phyloP scores from a whole-genome alignment of 37 sponge, comb jelly and placozoan species.

The Cladorhizidae sp. region DNA sequence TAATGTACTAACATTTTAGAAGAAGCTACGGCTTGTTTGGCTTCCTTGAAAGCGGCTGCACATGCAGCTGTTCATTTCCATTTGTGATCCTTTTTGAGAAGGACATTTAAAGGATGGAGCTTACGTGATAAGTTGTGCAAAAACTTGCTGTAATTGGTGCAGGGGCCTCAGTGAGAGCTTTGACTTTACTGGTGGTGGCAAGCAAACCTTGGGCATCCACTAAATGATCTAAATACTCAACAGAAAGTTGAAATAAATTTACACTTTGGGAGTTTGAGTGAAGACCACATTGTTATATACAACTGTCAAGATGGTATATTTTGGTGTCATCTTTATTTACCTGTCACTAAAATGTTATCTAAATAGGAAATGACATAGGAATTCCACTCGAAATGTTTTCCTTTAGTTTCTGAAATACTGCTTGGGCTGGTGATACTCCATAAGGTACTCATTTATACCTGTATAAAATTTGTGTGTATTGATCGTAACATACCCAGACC shows the following conservation, averaged over 20 bases:
- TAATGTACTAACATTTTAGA: conserved; percentile 14
- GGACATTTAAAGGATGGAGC: conserved; percentile 18
- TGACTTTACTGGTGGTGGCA: conserved; percentile 5
- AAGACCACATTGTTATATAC: neutral
- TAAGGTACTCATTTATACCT: neutral
- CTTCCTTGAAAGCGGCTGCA: conserved; percentile 7
- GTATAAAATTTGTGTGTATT: conserved; percentile 9
- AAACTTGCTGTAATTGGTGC: conserved; percentile 20
- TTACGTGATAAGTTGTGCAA: neutral
- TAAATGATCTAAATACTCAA: neutral
- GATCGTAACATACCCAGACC: neutral
- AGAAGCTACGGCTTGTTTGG: conserved; percentile 27
- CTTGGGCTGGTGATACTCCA: conserved; percentile 17
- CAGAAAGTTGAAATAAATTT: conserved; percentile 5
- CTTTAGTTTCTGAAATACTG: conserved; percentile 8
- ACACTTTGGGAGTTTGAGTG: conserved; percentile 14
- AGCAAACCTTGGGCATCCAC: conserved; percentile 21
- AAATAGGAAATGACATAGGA: neutral
- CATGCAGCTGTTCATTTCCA: conserved; percentile 11
- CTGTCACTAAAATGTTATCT: neutral
- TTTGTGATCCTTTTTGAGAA: conserved; percentile 1
- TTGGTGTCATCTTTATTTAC: neutral
- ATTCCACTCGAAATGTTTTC: neutral
- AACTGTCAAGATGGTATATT: neutral
- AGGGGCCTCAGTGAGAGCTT: conserved; percentile 23